A percentile compares a stretch with the other conserved stretches of the same genome.
Conservation (phyloP, 2,888 invertebrate species). For the Latheticus oryzae region DNA sequence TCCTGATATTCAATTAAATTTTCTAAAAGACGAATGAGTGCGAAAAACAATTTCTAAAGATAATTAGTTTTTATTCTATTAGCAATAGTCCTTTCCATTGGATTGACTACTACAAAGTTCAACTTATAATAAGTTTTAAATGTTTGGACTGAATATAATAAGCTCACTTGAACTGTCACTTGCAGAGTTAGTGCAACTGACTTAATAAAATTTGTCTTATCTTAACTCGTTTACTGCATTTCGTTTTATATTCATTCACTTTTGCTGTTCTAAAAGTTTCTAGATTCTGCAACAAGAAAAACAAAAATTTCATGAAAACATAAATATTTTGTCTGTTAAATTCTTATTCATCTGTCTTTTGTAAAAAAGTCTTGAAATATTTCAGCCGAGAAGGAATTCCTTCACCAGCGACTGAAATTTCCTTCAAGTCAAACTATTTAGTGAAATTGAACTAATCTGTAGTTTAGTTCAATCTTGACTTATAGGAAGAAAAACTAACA, state of each 20-base stretch:
- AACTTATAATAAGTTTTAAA: neutral
- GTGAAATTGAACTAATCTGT: no score
- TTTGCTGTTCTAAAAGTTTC: neutral
- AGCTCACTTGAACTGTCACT: constrained; percentile 1
- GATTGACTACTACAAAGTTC: no score
- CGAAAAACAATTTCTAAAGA: constrained; percentile 9
- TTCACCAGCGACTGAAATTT: no score
- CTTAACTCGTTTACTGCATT: neutral
- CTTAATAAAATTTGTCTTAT: constrained; percentile 3
- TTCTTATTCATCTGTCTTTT: no score
- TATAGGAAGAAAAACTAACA: no score
- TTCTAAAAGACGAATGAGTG: constrained; percentile 8
- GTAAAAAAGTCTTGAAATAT: no score
- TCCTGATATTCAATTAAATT: constrained; percentile 13
- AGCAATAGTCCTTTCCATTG: neutral
- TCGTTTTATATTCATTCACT: neutral
- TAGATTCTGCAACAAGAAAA: neutral
- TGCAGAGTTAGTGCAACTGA: constrained; percentile 1
- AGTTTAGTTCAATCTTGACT: no score
- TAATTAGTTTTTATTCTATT: constrained; percentile 1
- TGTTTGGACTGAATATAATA: neutral
- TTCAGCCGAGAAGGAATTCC: no score
- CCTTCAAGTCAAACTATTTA: no score
- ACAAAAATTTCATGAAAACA: neutral
- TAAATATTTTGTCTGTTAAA: no score